Base-by-base conservation (phyloP, 2,888 invertebrate genomes). In the Sialis fuliginosa region DNA sequence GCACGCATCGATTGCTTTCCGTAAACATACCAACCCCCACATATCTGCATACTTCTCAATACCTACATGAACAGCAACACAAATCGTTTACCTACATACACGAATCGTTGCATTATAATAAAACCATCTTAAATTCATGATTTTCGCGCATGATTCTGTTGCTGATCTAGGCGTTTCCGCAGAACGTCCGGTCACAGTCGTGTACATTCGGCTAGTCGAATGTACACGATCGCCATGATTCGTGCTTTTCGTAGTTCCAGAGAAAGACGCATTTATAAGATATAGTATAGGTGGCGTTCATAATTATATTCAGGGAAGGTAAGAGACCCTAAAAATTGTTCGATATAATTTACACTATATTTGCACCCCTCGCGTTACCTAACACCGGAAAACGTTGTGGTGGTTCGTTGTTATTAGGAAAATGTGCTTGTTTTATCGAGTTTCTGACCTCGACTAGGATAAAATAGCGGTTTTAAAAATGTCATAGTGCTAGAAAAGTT, bases 261-360 rank as follows among this genome's bases (percentile, higher is more conserved):
- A 57, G 57, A 32, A 45, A 34, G 63, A 63, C 63, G 64, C 64
- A 62, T 58, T 47, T 47, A 34, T n/a, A 45, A 45, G 31, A 39
- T 39, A 62, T 62, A 56, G 60, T 57, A 60, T 66, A 66, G 66
- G 65, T 66, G 66, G 66, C 66, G 66, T 65, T 56, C 56, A 56
- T 55, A 60, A 55, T 57, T 60, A 58, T 56, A 61, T 59, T 60
- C 61, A 62, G 64, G 64, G 64, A 65, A 66, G 62, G 64, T 65
- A 62, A 64, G 62, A 60, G 62, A 62, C 63, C 64, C 63, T 64
- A 59, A 56, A 60, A 53, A 55, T 56, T 61, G 59, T 62, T 62
- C 60, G 60, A 58, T 51, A 54, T 51, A 53, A 58, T 59, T 56
- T 60, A 59, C 59, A 56, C 50, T 51, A 46, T 30, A 13, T 54